Conservation (phyloP, 2,113 vertebrate genomes). For the Brachyhypopomus occidentalis region DNA sequence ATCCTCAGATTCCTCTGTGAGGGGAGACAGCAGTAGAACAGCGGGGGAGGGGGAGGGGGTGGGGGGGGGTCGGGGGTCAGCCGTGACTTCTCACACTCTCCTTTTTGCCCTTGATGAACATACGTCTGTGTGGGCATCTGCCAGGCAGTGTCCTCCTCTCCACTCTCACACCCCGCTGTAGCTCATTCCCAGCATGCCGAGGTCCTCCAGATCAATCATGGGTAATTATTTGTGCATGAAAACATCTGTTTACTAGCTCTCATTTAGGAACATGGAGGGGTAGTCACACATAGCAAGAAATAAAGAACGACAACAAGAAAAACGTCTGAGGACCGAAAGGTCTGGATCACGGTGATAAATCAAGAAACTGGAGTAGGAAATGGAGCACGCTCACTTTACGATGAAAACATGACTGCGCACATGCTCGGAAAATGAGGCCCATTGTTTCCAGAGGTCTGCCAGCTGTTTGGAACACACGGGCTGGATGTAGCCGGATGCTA, state of each 20-base stretch:
- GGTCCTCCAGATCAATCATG: too few species aligned
- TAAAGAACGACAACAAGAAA: not conserved
- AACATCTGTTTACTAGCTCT: not conserved
- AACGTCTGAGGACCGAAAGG: not conserved
- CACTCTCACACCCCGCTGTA: too few species aligned
- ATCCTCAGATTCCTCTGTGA: too few species aligned
- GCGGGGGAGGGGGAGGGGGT: too few species aligned
- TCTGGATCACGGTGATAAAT: not conserved
- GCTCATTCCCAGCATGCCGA: too few species aligned
- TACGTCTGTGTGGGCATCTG: too few species aligned
- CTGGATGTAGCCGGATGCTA: slow-evolving; percentile 15
- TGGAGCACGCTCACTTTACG: not conserved
- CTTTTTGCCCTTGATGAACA: too few species aligned
- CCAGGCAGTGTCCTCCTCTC: too few species aligned
- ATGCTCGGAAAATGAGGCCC: slow-evolving; percentile 3
- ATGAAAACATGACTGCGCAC: not conserved
- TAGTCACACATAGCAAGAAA: not conserved
- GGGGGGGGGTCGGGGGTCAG: too few species aligned
- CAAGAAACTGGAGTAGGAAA: not conserved
- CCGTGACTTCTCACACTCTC: too few species aligned
- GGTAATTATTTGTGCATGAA: too few species aligned
- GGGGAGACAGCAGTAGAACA: too few species aligned
- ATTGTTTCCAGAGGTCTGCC: slow-evolving; percentile 34
- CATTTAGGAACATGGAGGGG: not conserved
- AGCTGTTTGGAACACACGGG: slow-evolving; percentile 25